phyloP scores from a whole-genome alignment of 2,888 invertebrate species.

The Leptopilina syphax region DNA sequence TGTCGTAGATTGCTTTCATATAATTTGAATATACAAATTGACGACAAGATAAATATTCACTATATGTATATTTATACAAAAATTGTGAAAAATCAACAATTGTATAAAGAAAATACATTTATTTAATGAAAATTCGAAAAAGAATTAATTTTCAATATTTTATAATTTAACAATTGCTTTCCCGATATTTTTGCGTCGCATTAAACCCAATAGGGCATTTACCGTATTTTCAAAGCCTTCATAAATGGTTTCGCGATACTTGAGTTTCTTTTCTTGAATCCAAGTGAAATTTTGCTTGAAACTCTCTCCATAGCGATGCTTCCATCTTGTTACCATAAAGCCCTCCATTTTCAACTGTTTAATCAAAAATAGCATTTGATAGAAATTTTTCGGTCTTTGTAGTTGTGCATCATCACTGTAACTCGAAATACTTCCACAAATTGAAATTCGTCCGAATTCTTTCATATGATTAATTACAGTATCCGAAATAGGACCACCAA shows the following conservation, averaged over 20 bases:
- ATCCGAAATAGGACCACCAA: constrained; percentile 83
- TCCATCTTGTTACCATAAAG: constrained; percentile 80
- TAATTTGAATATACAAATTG: too few relatives aligned
- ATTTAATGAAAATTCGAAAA: constrained; percentile 15
- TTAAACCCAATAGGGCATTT: constrained; percentile 82
- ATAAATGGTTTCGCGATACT: constrained; percentile 84
- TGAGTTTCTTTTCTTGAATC: constrained; percentile 84
- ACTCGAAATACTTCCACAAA: constrained; percentile 83
- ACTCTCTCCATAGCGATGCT: constrained; percentile 81
- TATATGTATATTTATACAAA: too few relatives aligned
- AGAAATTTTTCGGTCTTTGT: not conserved
- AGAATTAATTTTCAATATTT: constrained; percentile 36
- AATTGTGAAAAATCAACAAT: too few relatives aligned
- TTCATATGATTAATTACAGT: constrained; percentile 82
- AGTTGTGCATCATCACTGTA: constrained; percentile 78
- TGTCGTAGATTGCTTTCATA: too few relatives aligned
- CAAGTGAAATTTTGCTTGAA: constrained; percentile 81
- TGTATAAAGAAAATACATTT: not conserved
- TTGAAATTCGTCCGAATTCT: constrained; percentile 80
- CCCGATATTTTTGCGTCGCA: constrained; percentile 83
- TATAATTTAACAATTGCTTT: constrained; percentile 84
- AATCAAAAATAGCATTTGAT: constrained; percentile 79
- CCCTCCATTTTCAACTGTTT: constrained; percentile 83
- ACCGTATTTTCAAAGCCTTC: constrained; percentile 87
- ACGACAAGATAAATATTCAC: too few relatives aligned